Conservation (phyloP, 2,888 invertebrate species). For the Micropterix aruncella region DNA sequence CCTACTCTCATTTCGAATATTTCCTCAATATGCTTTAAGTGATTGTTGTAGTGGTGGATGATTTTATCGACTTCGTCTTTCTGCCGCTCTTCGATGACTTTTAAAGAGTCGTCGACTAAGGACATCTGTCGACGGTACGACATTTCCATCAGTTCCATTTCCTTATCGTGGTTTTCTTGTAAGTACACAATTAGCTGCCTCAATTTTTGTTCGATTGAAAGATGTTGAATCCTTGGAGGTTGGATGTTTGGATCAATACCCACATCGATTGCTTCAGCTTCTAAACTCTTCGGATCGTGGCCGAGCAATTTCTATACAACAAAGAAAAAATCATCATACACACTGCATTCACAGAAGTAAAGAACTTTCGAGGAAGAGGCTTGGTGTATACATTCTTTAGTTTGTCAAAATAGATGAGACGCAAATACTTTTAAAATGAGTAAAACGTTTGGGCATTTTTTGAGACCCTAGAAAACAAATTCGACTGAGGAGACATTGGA, state of each 20-base stretch:
- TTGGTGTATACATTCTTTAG: no score
- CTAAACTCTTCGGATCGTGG: neutral
- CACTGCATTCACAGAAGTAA: no score
- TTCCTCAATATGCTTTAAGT: constrained; percentile 36
- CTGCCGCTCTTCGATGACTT: constrained; percentile 41
- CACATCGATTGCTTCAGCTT: neutral
- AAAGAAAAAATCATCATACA: no score
- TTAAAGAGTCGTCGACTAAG: constrained; percentile 39
- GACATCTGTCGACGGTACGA: constrained; percentile 49
- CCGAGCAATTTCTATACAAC: constrained; percentile 11
- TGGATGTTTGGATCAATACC: neutral
- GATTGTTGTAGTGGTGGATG: constrained; percentile 33
- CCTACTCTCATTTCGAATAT: constrained; percentile 34
- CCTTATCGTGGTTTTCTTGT: constrained; percentile 44
- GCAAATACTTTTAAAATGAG: no score
- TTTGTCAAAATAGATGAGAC: no score
- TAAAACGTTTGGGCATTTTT: no score
- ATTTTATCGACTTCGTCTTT: constrained; percentile 41
- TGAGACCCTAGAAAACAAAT: no score
- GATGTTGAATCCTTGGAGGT: neutral
- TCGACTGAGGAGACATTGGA: no score
- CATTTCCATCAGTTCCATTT: constrained; percentile 45
- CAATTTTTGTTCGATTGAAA: constrained; percentile 11
- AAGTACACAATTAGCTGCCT: constrained; percentile 35
- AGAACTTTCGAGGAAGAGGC: no score